Evolutionary conservation across 2,888 invertebrate species (phyloP), one percentile per base, ranked within the genome.

Genomic region (Synergus japonicus): DNA sequence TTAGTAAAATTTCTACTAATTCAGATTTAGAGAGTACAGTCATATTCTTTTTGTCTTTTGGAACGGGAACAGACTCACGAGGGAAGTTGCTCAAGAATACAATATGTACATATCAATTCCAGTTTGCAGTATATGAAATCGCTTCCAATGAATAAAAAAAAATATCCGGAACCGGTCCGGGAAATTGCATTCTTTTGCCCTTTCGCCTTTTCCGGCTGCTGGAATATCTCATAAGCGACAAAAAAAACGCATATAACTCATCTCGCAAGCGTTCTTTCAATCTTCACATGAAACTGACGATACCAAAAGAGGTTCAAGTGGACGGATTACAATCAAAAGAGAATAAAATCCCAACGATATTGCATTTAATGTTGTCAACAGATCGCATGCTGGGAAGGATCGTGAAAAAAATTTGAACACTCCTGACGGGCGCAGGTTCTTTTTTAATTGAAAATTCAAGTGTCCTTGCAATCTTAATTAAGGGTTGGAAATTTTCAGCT

Each of bases 391-490:
- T 22, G 82, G 64, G 81, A 83, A 79, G 80, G 81, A 84, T 85
- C 83, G 82, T 79, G 0, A 49, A 69, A 49, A 69, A 29, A 29
- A 5, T 13, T 37, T 54, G 54, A 73, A 73, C 37, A 37, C 0
- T 49, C 29, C 73, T 73, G 12, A 73, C 73, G 73, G 22, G 54
- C 49, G 73, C 73, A 73, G 73, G 49, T 73, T 73, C 73, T 73
- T 73, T 87, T 89, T 90, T 88, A 87, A 90, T 89, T 88, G 88
- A 90, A 89, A 88, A 87, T 86, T 89, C 87, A 87, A 90, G 90
- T 89, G 86, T 83, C 85, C 89, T 86, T 85, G 89, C 89, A 87
- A 89, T 90, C 90, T 90, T 90, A 89, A 90, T 90, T 89, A 89
- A 90, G 89, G 86, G 89, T 84, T 85, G 87, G 85, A 88, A 89